Evolutionary conservation across 2,797 vertebrate genomes (phyloP).

Genomic region (Sebastes steindachneri): DNA sequence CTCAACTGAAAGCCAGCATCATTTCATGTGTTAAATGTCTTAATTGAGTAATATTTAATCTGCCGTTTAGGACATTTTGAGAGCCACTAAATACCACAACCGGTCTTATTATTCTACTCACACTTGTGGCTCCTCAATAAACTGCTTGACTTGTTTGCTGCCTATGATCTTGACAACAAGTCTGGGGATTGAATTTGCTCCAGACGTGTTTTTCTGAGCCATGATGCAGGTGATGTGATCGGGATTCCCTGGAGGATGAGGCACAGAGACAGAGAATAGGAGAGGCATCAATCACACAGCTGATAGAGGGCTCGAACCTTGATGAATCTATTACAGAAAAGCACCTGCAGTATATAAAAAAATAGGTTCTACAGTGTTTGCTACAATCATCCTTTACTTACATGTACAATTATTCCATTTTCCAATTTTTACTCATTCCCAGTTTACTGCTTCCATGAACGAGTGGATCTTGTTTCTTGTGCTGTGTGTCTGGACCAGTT

Average conservation of each 20-base stretch:
- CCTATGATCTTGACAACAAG: constrained; percentile 79
- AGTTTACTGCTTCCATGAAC: neutral
- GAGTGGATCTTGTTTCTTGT: neutral
- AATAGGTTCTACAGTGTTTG: neutral
- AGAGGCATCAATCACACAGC: neutral
- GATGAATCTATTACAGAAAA: neutral
- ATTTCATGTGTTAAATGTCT: neutral
- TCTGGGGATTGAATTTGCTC: constrained; percentile 53
- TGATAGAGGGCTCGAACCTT: neutral
- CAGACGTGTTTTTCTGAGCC: constrained; percentile 35
- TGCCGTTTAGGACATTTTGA: neutral
- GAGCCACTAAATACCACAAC: neutral
- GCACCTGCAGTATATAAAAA: neutral
- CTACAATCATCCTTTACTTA: neutral
- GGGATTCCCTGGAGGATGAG: constrained; percentile 12
- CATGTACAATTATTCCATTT: neutral
- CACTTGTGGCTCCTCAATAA: constrained; percentile 66
- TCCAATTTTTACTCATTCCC: neutral
- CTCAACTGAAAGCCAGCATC: neutral
- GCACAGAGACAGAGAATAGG: neutral
- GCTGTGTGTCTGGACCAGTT: neutral
- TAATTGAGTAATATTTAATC: neutral
- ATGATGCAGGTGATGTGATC: constrained; percentile 15
- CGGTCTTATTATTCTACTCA: constrained; percentile 44
- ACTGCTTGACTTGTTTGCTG: constrained; percentile 73